A percentile compares a stretch with the other conserved stretches of the same genome.
Conservation (phyloP, 2,797 vertebrate genomes). For the Alca torda region DNA sequence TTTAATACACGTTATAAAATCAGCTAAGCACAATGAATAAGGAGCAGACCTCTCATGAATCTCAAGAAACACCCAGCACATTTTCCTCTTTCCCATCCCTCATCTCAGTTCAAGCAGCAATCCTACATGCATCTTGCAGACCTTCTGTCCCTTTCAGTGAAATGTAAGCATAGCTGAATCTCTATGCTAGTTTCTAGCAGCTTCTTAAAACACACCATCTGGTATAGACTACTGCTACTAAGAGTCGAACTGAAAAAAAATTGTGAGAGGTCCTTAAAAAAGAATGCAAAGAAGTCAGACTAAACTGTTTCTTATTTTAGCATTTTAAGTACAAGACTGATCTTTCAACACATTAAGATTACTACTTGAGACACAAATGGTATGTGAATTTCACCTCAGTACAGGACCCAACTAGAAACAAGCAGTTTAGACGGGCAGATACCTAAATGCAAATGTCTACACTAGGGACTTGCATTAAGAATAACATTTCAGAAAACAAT, state of each 20-base stretch:
- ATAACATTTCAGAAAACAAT: background rate
- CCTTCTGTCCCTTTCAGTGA: background rate
- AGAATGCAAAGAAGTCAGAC: background rate
- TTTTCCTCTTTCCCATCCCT: background rate
- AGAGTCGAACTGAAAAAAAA: background rate
- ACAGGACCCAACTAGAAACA: background rate
- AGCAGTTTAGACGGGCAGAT: accelerated
- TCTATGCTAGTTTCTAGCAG: background rate
- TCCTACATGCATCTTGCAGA: background rate
- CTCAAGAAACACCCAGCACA: background rate
- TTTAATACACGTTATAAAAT: background rate
- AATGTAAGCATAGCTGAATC: background rate
- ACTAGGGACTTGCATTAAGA: background rate
- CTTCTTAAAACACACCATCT: background rate
- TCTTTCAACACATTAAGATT: background rate
- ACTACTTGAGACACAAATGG: background rate
- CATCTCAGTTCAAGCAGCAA: background rate
- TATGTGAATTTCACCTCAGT: background rate
- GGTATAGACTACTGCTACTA: background rate
- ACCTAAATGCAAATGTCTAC: background rate
- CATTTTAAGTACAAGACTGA: background rate
- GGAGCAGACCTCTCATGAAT: background rate
- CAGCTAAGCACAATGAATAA: background rate
- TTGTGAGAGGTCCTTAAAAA: background rate
- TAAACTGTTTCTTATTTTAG: background rate